Evolutionary conservation across 1,140 invertebrate genomes (phyloP), one percentile per base, ranked within the genome.

Genomic region (Gonatopus flavifemur): DNA sequence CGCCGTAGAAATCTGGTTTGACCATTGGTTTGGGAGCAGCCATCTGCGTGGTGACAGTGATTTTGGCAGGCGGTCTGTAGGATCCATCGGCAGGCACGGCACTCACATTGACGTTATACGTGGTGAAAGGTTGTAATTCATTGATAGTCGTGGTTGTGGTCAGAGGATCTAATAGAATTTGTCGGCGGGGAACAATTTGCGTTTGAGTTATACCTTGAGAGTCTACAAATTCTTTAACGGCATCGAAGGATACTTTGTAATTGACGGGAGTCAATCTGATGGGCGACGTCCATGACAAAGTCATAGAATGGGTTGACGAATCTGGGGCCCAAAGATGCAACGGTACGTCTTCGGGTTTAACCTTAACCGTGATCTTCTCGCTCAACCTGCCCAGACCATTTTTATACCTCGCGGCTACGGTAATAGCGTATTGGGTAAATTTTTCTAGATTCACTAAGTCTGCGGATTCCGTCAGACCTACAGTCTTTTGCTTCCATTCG

Each of bases 41-140:
- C 93, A 96, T 96, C 77, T 96, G 93, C 0, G 93, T 96, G 0
- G 93, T 96, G 1, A 96, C 92, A 0, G 89, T 94, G n/a, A 96
- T 94, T 72, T 92, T 92, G 0, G 92, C 91, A 0, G 93, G 92
- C 15, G 94, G 93, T 59, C 88, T 82, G 67, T 94, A 96, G 1
- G 85, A 84, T 42, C 86, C 83, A 64, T 95, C 91, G 21, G 86
- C 82, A 0, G 93, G 91, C 30, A 95, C 86, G 21, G 92, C 93
- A 67, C 90, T 94, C 5, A 96, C 91, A 68, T 96, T 96, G 1
- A 96, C 93, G 67, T 90, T 93, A 70, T 96, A 96, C 0, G 92
- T 96, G 2, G 93, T 96, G 67, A 96, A 96, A 1, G 94, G 94
- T 31, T 91, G 92, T 22, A 96, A 76, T 66, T 94, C 91, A 66